Conservation (phyloP, 2,888 invertebrate genomes). For the Dasypolia templi region DNA sequence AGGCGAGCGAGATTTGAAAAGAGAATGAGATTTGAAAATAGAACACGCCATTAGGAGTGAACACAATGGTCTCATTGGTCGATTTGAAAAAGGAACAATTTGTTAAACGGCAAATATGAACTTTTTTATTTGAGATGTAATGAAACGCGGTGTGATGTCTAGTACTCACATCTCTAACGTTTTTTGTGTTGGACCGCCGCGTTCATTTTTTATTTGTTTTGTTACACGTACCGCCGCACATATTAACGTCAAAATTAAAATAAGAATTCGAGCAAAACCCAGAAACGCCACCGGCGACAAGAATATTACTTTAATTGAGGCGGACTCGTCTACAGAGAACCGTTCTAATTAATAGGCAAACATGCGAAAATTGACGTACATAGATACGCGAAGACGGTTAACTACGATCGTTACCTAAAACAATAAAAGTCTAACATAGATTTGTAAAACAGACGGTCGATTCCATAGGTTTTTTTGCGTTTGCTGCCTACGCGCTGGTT, state of each 20-base stretch:
- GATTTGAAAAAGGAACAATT: slow-evolving; percentile 91
- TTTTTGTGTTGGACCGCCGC: slow-evolving; percentile 84
- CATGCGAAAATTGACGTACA: slow-evolving; percentile 75
- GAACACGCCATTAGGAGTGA: slow-evolving; percentile 90
- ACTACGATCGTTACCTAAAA: slow-evolving; percentile 53
- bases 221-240: slow-evolving; percentile 80
- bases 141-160: slow-evolving; percentile 88
- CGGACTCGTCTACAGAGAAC: slow-evolving; percentile 69
- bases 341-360: slow-evolving; percentile 83
- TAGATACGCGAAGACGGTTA: slow-evolving; percentile 51
- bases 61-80: slow-evolving; percentile 90
- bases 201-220: slow-evolving; percentile 88
- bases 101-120: slow-evolving; percentile 91
- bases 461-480: slow-evolving; percentile 77
- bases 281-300: slow-evolving; percentile 84
- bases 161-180: slow-evolving; percentile 83
- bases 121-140: slow-evolving; percentile 89
- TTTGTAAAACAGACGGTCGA: slow-evolving; percentile 75
- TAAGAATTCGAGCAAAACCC: slow-evolving; percentile 80
- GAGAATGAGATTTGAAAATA: slow-evolving; percentile 91
- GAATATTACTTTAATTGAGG: slow-evolving; percentile 84
- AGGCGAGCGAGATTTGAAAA: slow-evolving; percentile 89
- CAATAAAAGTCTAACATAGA: slow-evolving; percentile 67
- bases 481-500: slow-evolving; percentile 80
- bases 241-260: slow-evolving; percentile 87